Conservation (phyloP, 1,140 invertebrate species). For the Drosophila novamexicana region DNA sequence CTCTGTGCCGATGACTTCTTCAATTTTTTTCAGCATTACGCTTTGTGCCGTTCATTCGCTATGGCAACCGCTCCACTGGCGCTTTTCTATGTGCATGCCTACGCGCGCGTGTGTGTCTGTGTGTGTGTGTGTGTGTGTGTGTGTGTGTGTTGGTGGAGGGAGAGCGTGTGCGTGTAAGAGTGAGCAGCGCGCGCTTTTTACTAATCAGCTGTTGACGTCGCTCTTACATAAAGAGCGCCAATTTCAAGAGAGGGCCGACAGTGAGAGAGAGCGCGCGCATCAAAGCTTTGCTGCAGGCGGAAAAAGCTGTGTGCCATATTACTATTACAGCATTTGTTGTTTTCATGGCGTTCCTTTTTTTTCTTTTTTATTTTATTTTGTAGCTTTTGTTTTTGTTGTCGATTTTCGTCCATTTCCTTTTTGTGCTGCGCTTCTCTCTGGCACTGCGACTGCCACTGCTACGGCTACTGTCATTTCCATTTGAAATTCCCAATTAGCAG, state of each 20-base stretch:
- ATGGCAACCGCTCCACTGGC: constrained; percentile 70
- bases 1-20: constrained; percentile 84
- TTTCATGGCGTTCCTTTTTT: background rate
- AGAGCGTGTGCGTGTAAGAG: constrained; percentile 22
- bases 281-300: constrained; percentile 43
- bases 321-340: constrained; percentile 45
- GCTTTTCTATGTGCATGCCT: constrained; percentile 26
- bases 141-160: constrained; percentile 4
- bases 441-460: constrained; percentile 5
- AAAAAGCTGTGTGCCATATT: constrained; percentile 53
- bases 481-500: constrained; percentile 74
- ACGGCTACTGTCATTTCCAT: constrained; percentile 49
- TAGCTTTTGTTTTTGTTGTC: constrained; percentile 31
- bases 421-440: constrained; percentile 37
- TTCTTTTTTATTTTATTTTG: constrained; percentile 22
- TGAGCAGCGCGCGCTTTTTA: constrained; percentile 51
- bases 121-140: constrained; percentile 5
- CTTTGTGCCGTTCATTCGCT: constrained; percentile 78
- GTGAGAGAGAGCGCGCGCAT: background rate
- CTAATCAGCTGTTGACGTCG: constrained; percentile 48
- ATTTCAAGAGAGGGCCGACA: background rate
- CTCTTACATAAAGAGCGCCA: constrained; percentile 16
- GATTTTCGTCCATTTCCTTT: constrained; percentile 54
- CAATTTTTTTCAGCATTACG: constrained; percentile 63
- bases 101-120: constrained; percentile 1